Evolutionary conservation across 2,797 vertebrate species (phyloP).

Genomic region (Sparidentex hasta): DNA sequence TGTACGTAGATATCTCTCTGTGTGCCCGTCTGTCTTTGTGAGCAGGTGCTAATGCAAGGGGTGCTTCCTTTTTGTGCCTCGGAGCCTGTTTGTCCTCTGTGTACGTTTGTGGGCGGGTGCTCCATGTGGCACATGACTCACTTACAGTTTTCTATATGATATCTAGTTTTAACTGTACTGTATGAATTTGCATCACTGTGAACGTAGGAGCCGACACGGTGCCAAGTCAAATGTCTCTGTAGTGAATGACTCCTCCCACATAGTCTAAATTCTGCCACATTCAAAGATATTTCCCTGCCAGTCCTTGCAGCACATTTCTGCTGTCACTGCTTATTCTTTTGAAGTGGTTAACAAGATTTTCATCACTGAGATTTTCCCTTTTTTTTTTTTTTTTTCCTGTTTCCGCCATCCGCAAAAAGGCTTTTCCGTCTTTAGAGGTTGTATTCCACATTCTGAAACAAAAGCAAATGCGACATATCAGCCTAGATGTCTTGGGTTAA

Average conservation of each 20-base stretch:
- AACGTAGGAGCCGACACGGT: constrained; percentile 51
- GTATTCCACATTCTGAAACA: neutral
- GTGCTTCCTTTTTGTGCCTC: constrained; percentile 20
- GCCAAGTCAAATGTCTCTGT: constrained; percentile 48
- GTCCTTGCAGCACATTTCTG: constrained; percentile 2
- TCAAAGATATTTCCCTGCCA: constrained; percentile 18
- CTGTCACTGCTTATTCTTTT: constrained; percentile 3
- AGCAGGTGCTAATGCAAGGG: constrained; percentile 54
- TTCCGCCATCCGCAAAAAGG: neutral
- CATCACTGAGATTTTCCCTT: neutral
- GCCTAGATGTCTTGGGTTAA: neutral
- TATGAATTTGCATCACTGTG: constrained; percentile 61
- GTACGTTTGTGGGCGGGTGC: constrained; percentile 39
- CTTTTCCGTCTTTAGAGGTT: neutral
- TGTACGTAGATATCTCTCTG: constrained; percentile 40
- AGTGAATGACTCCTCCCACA: constrained; percentile 53
- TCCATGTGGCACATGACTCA: constrained; percentile 56
- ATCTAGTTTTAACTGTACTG: constrained; percentile 30
- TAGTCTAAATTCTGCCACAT: constrained; percentile 52
- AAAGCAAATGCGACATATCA: neutral
- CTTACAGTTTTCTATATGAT: constrained; percentile 5
- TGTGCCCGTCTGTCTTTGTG: constrained; percentile 8
- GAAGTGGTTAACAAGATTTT: constrained; percentile 18
- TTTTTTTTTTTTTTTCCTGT: neutral
- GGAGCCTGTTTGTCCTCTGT: constrained; percentile 23